Percentiles rank a stretch among this genome's conserved stretches.
Evolutionary conservation across 30 jellyfish, hydroid and myxozoan species (phyloP).

Genomic region (Hydractinia echinata): DNA sequence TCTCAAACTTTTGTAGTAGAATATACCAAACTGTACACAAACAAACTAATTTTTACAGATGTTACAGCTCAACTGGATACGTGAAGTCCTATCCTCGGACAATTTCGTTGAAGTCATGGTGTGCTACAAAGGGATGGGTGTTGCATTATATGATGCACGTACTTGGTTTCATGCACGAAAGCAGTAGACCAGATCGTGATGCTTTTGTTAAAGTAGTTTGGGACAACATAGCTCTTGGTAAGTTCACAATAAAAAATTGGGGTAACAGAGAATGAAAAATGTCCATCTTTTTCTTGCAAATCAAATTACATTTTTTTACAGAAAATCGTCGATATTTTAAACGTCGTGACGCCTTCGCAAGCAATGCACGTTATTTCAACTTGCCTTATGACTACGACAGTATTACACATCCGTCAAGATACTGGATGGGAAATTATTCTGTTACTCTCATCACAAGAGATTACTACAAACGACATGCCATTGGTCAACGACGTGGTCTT

Average conservation of each 20-base stretch:
- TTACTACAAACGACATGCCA: neutral
- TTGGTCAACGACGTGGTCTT: neutral
- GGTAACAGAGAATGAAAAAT: no score
- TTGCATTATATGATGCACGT: slow-evolving; percentile 44
- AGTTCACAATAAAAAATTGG: no score
- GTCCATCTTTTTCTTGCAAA: neutral
- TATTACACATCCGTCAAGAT: slow-evolving; percentile 42
- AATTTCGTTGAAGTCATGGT: slow-evolving; percentile 31
- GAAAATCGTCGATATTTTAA: slow-evolving; percentile 39
- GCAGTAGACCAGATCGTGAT: slow-evolving; percentile 1
- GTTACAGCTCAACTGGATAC: slow-evolving; percentile 45
- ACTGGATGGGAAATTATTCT: slow-evolving; percentile 39
- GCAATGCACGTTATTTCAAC: slow-evolving; percentile 26
- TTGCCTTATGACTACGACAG: slow-evolving; percentile 51
- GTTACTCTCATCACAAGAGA: slow-evolving; percentile 1
- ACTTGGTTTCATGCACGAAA: slow-evolving; percentile 32
- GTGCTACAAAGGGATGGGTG: slow-evolving; percentile 38
- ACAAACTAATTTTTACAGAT: slow-evolving; percentile 18
- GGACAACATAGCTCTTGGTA: slow-evolving; percentile 13
- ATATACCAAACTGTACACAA: no score
- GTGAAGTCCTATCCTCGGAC: slow-evolving; percentile 29
- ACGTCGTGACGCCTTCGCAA: slow-evolving; percentile 37
- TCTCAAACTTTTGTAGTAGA: no score
- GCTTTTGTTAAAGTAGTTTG: slow-evolving; percentile 1
- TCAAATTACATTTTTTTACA: neutral